Conservation (phyloP, 2,113 vertebrate species). For the Epinephelus lanceolatus region DNA sequence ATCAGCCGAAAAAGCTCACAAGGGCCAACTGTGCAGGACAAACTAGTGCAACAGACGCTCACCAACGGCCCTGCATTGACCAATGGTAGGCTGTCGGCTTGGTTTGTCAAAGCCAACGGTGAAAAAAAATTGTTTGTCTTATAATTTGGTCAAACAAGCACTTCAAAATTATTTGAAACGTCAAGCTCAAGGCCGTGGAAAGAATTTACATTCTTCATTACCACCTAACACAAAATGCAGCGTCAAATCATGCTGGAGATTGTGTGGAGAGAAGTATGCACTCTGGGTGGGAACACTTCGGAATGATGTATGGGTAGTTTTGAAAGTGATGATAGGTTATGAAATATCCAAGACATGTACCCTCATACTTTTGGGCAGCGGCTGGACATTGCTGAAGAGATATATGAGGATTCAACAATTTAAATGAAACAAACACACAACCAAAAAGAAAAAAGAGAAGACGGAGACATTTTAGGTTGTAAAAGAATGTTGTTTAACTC, state of each 20-base stretch:
- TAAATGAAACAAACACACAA: not conserved
- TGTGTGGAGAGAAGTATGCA: not conserved
- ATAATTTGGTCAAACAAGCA: not conserved
- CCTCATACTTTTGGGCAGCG: not conserved
- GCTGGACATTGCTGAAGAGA: not conserved
- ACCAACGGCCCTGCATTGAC: too few relatives aligned
- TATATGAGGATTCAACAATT: not conserved
- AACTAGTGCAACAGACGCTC: too few relatives aligned
- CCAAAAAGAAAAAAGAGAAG: not conserved
- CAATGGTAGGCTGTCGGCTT: too few relatives aligned
- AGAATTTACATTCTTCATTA: not conserved
- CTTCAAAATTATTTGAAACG: not conserved
- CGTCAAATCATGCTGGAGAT: not conserved
- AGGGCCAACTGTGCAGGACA: too few relatives aligned
- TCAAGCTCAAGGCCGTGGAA: not conserved
- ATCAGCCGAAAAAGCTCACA: too few relatives aligned
- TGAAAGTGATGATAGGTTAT: not conserved
- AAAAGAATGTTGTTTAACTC: not conserved
- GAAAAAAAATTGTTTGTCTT: not conserved
- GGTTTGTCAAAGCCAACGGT: too few relatives aligned
- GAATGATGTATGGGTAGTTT: not conserved
- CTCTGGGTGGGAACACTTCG: not conserved
- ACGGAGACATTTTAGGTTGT: not conserved
- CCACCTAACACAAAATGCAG: not conserved
- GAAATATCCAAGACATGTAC: too few relatives aligned